Conservation (phyloP, 2,113 vertebrate genomes). For the Crotalus helleri region DNA sequence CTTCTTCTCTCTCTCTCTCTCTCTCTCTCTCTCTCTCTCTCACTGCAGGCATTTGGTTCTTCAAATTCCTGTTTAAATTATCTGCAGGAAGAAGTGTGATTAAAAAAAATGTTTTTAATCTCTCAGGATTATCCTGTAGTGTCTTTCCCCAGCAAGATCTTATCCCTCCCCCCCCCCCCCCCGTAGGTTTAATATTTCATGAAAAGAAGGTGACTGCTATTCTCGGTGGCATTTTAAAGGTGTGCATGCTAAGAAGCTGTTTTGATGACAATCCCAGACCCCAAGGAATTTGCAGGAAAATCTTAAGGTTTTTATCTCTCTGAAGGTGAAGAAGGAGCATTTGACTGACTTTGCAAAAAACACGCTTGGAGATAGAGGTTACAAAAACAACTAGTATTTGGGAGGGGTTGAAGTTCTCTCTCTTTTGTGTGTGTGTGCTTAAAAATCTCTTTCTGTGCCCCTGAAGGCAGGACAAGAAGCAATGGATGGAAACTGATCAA, state of each 20-base stretch:
- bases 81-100: not conserved
- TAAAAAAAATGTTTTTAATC: not conserved
- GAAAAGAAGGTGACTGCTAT: not conserved
- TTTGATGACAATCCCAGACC: not conserved
- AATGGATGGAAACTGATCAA: too few species aligned
- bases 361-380: not conserved
- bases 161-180: too few species aligned
- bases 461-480: too few species aligned
- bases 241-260: not conserved
- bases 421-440: not conserved
- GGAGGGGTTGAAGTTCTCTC: not conserved
- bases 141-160: not conserved
- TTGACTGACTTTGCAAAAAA: not conserved
- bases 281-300: not conserved
- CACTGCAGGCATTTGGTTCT: not conserved
- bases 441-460: too few species aligned
- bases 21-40: too few species aligned
- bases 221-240: not conserved
- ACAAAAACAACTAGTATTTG: not conserved
- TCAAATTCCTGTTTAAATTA: not conserved
- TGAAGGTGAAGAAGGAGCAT: not conserved
- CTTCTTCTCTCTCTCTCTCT: too few species aligned
- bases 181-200: too few species aligned
- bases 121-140: not conserved
- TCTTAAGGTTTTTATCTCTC: not conserved